Percentiles rank a stretch among this genome's conserved stretches.
phyloP scores from a whole-genome alignment of 2,888 invertebrate species.

The Epinotia demarniana region DNA sequence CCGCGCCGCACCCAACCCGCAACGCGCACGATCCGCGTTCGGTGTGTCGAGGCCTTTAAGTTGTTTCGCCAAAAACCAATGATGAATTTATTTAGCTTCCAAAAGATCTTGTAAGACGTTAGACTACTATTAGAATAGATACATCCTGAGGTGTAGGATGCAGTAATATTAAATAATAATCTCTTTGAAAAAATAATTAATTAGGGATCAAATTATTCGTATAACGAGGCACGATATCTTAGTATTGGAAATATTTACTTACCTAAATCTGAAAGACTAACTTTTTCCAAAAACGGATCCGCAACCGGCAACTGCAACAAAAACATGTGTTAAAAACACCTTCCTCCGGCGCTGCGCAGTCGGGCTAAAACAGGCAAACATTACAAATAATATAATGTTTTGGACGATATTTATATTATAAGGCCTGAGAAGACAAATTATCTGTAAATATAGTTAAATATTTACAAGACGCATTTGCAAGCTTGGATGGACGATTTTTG shows the following conservation, averaged over 20 bases:
- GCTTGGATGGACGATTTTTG: too few relatives aligned
- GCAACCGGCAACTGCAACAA: constrained; percentile 92
- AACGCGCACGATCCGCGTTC: too few relatives aligned
- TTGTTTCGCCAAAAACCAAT: background rate
- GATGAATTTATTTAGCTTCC: background rate
- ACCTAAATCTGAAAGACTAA: constrained; percentile 77
- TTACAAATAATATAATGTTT: too few relatives aligned
- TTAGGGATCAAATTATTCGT: too few relatives aligned
- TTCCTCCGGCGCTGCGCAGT: too few relatives aligned
- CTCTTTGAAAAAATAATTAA: background rate
- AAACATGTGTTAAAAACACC: constrained; percentile 41
- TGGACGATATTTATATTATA: too few relatives aligned
- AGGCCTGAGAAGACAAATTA: too few relatives aligned
- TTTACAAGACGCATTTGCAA: too few relatives aligned
- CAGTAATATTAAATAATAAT: background rate
- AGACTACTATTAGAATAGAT: background rate
- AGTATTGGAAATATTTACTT: constrained; percentile 53
- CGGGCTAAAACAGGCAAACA: too few relatives aligned
- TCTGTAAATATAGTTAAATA: too few relatives aligned
- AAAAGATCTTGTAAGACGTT: background rate
- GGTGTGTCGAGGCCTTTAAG: too few relatives aligned
- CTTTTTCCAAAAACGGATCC: constrained; percentile 96
- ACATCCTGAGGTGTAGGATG: background rate
- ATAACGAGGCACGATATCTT: constrained; percentile 14
- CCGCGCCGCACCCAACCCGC: too few relatives aligned